Evolutionary conservation across 2,888 invertebrate species (phyloP), one percentile per base, ranked within the genome.

Genomic region (Sialis lutaria): DNA sequence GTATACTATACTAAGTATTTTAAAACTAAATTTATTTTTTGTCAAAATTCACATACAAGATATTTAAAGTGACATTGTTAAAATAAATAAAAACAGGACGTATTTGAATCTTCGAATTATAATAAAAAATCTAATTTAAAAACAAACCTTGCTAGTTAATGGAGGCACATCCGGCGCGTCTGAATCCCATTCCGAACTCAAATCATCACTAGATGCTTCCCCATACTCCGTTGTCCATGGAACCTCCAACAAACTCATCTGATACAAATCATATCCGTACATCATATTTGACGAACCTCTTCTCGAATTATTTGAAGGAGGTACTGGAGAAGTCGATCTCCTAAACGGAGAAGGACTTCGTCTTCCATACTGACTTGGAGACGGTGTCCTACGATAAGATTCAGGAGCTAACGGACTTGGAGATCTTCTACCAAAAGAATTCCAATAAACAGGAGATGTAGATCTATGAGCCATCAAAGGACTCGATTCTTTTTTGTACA

Each of bases 121-220:
- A 37, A 37, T 37, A 37, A 37, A 6, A 37, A 37, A 37, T 37
- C 8, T 6, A 6, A 7, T 37, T 37, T 37, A 22, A 30, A 55
- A 55, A 48, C 62, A 54, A 55, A 58, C 58, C 57, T 58, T 59
- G 33, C 51, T 48, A 6, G 49, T 52, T 33, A 51, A 46, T 4
- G 56, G 54, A n/a, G 59, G 53, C 5, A 57, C 54, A 49, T 79
- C 78, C 10, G 77, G 73, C 6, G 77, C 82, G 64, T 88, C 88
- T 2, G 86, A 87, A 60, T 90, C 89, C 89, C 90, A 90, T 60
- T 90, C 90, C 9, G 89, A 89, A 62, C 87, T 88, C 50, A 90
- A 74, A 64, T 90, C 90, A 63, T 91, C 90, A 60, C 86, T 87
- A 54, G 86, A 86, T n/a, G 87, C 85, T 58, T 89, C 88, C 9